A percentile compares a stretch with the other conserved stretches of the same genome.
Evolutionary conservation across 2,888 invertebrate species (phyloP).

Genomic region (Cantharis nigra): DNA sequence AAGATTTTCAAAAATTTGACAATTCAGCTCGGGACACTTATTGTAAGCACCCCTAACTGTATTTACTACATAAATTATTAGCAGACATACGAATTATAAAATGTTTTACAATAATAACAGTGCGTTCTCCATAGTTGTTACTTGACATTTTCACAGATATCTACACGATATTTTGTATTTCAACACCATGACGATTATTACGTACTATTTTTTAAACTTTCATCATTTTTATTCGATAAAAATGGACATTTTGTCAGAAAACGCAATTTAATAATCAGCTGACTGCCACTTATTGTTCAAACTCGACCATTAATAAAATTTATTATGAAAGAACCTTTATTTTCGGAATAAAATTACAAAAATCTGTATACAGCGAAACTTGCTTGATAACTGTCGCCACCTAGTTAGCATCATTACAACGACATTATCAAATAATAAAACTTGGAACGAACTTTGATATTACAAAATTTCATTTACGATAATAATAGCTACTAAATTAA

Average conservation of each 20-base stretch:
- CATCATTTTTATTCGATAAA: slow-evolving; percentile 20
- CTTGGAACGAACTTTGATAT: background rate
- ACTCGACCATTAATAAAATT: slow-evolving; percentile 11
- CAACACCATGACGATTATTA: background rate
- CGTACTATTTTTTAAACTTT: slow-evolving; percentile 19
- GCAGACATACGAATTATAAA: slow-evolving; percentile 42
- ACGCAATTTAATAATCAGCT: slow-evolving; percentile 50
- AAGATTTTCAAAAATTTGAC: background rate
- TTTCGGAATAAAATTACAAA: background rate
- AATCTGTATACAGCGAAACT: background rate
- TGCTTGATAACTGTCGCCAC: background rate
- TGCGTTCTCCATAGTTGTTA: slow-evolving; percentile 46
- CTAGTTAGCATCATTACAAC: background rate
- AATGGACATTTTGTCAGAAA: slow-evolving; percentile 45
- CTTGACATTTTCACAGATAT: slow-evolving; percentile 53
- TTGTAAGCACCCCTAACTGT: background rate
- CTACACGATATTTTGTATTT: slow-evolving; percentile 12
- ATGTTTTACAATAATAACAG: slow-evolving; percentile 43
- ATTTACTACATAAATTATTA: slow-evolving; percentile 5
- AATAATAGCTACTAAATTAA: background rate
- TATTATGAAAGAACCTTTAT: background rate
- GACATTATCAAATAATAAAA: background rate
- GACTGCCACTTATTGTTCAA: slow-evolving; percentile 32
- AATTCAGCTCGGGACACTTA: background rate
- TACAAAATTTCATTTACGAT: background rate